Percentiles rank a stretch among this genome's conserved stretches.
Conservation (phyloP, 1,140 invertebrate species). For the Episyrphus balteatus region DNA sequence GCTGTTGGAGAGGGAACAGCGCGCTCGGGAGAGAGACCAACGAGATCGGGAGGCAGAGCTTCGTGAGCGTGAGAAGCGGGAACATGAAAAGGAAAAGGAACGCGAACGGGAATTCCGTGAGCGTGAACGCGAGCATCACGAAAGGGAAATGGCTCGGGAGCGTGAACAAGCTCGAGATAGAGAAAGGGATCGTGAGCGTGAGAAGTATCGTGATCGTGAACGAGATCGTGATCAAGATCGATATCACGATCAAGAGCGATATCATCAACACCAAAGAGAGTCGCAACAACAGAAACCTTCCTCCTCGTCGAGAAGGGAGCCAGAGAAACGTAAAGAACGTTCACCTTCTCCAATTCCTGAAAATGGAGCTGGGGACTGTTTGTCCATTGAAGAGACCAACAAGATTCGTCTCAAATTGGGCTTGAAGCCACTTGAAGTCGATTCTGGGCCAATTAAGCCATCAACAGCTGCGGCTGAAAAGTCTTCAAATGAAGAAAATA, state of each 20-base stretch:
- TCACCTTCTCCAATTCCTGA: slow-evolving; percentile 36
- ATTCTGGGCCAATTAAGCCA: slow-evolving; percentile 27
- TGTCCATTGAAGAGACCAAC: slow-evolving; percentile 88
- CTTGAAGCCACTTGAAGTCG: slow-evolving; percentile 79
- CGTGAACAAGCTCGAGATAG: slow-evolving; percentile 19
- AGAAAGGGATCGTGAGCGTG: slow-evolving; percentile 8
- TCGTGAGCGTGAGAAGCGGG: too few relatives aligned
- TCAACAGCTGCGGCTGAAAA: slow-evolving; percentile 9
- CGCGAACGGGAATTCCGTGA: not conserved
- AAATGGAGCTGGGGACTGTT: slow-evolving; percentile 42
- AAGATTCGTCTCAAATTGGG: slow-evolving; percentile 85
- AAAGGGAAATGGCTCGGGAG: slow-evolving; percentile 19
- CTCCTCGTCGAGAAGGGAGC: slow-evolving; percentile 31
- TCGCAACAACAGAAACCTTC: slow-evolving; percentile 5
- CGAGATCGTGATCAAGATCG: slow-evolving; percentile 24
- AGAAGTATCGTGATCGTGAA: not conserved
- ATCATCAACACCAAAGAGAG: slow-evolving; percentile 47
- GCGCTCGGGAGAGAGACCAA: slow-evolving; percentile 12
- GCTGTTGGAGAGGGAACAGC: slow-evolving; percentile 11
- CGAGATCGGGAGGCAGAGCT: too few relatives aligned
- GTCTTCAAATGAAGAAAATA: slow-evolving; percentile 10
- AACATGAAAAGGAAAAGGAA: not conserved
- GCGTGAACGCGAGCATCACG: not conserved
- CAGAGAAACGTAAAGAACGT: slow-evolving; percentile 13
- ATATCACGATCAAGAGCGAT: slow-evolving; percentile 11